Percentiles rank a stretch among this genome's conserved stretches.
Evolutionary conservation across 92 coral and sea anemone genomes (phyloP).

Genomic region (Galaxea fascicularis): DNA sequence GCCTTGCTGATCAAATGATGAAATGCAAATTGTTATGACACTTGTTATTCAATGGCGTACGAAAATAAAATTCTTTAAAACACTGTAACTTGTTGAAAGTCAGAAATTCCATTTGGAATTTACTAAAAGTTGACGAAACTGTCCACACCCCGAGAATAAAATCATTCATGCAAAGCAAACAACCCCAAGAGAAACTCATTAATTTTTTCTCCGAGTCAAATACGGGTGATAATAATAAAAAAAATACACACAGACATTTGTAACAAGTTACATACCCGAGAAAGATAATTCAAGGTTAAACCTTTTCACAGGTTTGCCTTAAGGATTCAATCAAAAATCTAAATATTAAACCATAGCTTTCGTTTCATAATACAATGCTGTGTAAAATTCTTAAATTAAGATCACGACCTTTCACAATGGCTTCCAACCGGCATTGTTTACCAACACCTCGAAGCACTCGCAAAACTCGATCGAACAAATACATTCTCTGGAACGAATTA

Average conservation of each 20-base stretch:
- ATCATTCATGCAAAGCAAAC: not conserved
- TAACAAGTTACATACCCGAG: not conserved
- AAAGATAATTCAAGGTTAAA: slow-evolving; percentile 4
- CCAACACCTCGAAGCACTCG: slow-evolving; percentile 38
- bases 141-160: not conserved
- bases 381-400: slow-evolving; percentile 48
- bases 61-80: not conserved
- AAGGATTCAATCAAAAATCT: not conserved
- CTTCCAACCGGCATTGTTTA: slow-evolving; percentile 41
- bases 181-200: slow-evolving; percentile 13
- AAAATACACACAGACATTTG: not conserved
- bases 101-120: slow-evolving; percentile 24
- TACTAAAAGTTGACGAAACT: slow-evolving; percentile 2
- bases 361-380: slow-evolving; percentile 23
- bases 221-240: not conserved
- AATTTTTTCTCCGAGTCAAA: slow-evolving; percentile 10
- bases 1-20: not conserved
- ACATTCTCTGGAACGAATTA: slow-evolving; percentile 29
- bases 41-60: not conserved
- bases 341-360: not conserved
- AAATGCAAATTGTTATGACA: slow-evolving; percentile 14
- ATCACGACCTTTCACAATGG: slow-evolving; percentile 36
- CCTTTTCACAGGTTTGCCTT: not conserved
- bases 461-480: slow-evolving; percentile 16
- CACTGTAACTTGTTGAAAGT: not conserved